Conservation (phyloP, 2,888 invertebrate species). For the Cotesia congregata region DNA sequence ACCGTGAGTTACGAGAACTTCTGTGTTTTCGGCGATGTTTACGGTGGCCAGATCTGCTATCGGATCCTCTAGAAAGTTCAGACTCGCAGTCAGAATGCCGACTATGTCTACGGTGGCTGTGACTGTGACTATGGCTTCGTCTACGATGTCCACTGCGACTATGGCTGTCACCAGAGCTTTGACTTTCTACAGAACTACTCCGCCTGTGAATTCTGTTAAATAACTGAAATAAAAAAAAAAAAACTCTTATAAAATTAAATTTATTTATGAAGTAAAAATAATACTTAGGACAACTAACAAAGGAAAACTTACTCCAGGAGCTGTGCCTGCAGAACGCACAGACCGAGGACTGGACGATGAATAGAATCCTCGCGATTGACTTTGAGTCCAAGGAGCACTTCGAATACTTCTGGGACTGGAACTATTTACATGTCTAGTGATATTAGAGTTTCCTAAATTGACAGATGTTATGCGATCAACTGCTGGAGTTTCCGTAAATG, state of each 20-base stretch:
- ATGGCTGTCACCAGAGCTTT: slow-evolving; percentile 85
- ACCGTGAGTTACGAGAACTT: slow-evolving; percentile 79
- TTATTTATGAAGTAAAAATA: neutral
- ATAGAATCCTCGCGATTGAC: slow-evolving; percentile 83
- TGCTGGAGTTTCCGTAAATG: slow-evolving; percentile 62
- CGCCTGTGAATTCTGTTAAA: slow-evolving; percentile 63
- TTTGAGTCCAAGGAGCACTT: slow-evolving; percentile 85
- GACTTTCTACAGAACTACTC: slow-evolving; percentile 90
- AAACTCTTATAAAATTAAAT: neutral
- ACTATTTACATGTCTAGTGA: slow-evolving; percentile 57
- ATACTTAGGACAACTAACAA: neutral
- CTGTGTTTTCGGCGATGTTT: slow-evolving; percentile 81
- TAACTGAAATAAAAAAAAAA: slow-evolving; percentile 32
- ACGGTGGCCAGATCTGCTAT: slow-evolving; percentile 78
- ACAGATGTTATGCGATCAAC: slow-evolving; percentile 53
- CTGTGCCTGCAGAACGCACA: slow-evolving; percentile 79
- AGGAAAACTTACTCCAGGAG: slow-evolving; percentile 61
- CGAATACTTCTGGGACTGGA: slow-evolving; percentile 82
- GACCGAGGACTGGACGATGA: slow-evolving; percentile 86
- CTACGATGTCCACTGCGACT: slow-evolving; percentile 80
- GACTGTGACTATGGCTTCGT: slow-evolving; percentile 78
- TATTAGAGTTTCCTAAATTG: slow-evolving; percentile 53
- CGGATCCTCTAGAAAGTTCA: slow-evolving; percentile 88
- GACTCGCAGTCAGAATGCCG: slow-evolving; percentile 92
- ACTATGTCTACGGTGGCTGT: slow-evolving; percentile 82